Percentiles rank a stretch among this genome's conserved stretches.
phyloP scores from a whole-genome alignment of 2,797 vertebrate genomes.

The Gymnothorax javanicus region DNA sequence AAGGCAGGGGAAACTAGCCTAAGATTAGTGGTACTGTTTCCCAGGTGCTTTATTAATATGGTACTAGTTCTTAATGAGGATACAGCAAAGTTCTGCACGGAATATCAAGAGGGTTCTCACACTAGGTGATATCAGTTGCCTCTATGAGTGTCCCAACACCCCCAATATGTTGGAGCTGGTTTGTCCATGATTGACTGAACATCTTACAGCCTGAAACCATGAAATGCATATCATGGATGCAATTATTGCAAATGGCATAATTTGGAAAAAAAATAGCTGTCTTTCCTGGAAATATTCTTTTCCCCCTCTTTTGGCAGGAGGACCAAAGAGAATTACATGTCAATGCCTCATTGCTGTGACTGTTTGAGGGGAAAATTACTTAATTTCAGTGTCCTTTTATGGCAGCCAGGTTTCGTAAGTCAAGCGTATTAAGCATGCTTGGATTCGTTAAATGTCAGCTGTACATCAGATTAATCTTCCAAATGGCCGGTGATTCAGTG shows the following conservation, averaged over 20 bases:
- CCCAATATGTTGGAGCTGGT: no score
- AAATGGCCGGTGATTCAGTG: slow-evolving; percentile 8
- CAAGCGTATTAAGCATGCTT: neutral
- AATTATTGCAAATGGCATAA: neutral
- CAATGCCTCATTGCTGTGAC: neutral
- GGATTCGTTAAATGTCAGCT: slow-evolving; percentile 9
- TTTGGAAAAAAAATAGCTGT: neutral
- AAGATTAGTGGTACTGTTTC: no score
- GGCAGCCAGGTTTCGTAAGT: neutral
- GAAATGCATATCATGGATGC: neutral
- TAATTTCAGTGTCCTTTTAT: neutral
- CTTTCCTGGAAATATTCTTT: neutral
- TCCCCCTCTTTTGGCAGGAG: neutral
- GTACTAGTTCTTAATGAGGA: neutral
- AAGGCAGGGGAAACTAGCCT: no score
- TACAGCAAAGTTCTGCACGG: neutral
- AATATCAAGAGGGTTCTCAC: neutral
- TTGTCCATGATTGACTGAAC: neutral
- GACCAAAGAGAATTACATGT: neutral
- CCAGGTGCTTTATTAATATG: no score
- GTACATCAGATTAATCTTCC: slow-evolving; percentile 20
- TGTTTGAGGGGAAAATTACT: neutral
- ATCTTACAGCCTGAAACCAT: neutral
- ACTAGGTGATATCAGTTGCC: neutral
- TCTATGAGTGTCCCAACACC: neutral